Evolutionary conservation across 2,888 invertebrate species (phyloP).

Genomic region (Megastigmus dorsalis): DNA sequence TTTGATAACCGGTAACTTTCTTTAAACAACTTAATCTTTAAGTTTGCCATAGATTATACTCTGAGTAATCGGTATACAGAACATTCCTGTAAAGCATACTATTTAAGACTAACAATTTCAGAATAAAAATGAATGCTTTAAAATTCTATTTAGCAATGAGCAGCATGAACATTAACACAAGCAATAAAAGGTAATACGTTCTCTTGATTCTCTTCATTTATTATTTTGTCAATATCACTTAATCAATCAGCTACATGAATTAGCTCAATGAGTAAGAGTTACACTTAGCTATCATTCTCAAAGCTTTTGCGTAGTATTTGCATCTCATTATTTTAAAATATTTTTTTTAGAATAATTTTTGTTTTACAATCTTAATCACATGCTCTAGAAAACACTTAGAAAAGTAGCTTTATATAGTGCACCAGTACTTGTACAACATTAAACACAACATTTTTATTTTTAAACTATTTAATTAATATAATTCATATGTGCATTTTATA

Average conservation of each 20-base stretch:
- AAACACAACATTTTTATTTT: neutral
- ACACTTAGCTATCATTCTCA: neutral
- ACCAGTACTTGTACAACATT: too few species aligned
- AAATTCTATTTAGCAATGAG: slow-evolving; percentile 37
- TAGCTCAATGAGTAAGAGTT: slow-evolving; percentile 15
- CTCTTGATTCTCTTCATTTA: slow-evolving; percentile 13
- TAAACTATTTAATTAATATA: neutral
- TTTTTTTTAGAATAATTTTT: neutral
- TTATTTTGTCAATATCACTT: slow-evolving; percentile 21
- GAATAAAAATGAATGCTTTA: slow-evolving; percentile 4
- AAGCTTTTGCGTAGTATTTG: neutral
- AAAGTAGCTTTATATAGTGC: too few species aligned
- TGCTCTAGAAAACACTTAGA: slow-evolving; percentile 8
- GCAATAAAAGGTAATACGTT: slow-evolving; percentile 47
- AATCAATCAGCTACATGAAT: slow-evolving; percentile 10
- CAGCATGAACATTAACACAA: slow-evolving; percentile 45
- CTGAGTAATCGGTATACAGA: too few species aligned
- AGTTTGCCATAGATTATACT: too few species aligned
- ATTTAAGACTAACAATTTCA: slow-evolving; percentile 35
- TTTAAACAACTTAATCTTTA: neutral
- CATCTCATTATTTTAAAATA: neutral
- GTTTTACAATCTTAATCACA: neutral
- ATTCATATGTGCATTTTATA: neutral
- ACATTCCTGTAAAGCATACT: too few species aligned
- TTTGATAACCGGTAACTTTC: neutral